Conservation (phyloP, 2,888 invertebrate species). For the Mythimna impura region DNA sequence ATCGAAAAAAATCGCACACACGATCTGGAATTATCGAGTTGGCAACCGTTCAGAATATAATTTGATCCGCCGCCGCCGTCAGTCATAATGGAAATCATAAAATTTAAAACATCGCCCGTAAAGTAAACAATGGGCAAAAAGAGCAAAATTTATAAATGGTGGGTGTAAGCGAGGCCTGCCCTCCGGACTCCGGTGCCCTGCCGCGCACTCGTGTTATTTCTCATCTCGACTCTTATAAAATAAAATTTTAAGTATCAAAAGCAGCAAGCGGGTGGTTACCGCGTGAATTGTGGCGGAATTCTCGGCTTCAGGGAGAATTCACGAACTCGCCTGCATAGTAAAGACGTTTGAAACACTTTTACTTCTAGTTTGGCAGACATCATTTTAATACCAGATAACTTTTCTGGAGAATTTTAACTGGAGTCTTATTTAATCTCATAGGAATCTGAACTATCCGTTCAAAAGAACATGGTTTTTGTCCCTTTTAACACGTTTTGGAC, state of each 20-base stretch:
- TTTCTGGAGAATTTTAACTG: conserved; percentile 20
- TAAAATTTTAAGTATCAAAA: conserved; percentile 74
- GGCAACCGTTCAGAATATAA: conserved; percentile 87
- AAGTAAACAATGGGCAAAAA: conserved; percentile 90
- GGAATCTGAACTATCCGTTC: conserved; percentile 29
- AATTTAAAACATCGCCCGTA: conserved; percentile 85
- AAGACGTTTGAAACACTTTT: conserved; percentile 36
- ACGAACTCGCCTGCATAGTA: conserved; percentile 27
- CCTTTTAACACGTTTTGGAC: conserved; percentile 7
- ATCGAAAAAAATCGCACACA: conserved; percentile 77
- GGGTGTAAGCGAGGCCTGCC: conserved; percentile 75
- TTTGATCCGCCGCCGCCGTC: conserved; percentile 77
- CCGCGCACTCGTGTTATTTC: conserved; percentile 71
- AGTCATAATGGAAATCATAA: conserved; percentile 87
- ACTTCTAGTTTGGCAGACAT: conserved; percentile 22
- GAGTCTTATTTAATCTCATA: not conserved
- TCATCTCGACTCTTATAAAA: conserved; percentile 71
- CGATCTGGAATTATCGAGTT: conserved; percentile 82
- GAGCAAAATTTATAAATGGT: conserved; percentile 80
- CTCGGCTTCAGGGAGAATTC: conserved; percentile 46
- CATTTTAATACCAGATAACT: conserved; percentile 9
- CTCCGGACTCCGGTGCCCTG: conserved; percentile 78
- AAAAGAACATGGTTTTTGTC: conserved; percentile 7
- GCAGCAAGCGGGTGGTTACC: conserved; percentile 50
- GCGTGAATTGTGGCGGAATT: conserved; percentile 62